Conservation (phyloP, 2,797 vertebrate species). For the Rhynchotus rufescens region DNA sequence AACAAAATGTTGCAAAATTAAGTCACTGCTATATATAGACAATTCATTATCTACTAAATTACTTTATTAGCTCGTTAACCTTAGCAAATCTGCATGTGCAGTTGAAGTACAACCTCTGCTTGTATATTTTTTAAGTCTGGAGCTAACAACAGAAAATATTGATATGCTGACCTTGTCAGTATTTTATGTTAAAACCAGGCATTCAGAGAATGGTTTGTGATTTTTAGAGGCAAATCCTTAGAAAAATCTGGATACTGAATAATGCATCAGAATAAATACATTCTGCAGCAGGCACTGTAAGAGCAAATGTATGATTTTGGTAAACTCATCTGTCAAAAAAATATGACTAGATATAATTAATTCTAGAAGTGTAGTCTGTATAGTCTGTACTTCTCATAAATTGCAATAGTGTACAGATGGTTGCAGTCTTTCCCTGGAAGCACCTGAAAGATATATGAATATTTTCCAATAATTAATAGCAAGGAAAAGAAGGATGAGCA, state of each 20-base stretch:
- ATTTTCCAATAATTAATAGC: not conserved
- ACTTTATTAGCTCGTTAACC: not conserved
- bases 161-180: not conserved
- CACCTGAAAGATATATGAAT: not conserved
- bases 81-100: not conserved
- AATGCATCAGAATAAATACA: not conserved
- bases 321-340: not conserved
- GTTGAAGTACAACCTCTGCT: constrained; percentile 1
- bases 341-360: not conserved
- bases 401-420: not conserved
- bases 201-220: not conserved
- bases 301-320: not conserved
- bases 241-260: not conserved
- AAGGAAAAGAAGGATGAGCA: not conserved
- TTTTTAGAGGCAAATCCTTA: not conserved
- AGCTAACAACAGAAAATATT: not conserved
- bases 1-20: not conserved
- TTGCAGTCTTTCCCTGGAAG: not conserved
- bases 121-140: not conserved
- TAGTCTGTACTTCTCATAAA: not conserved
- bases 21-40: not conserved
- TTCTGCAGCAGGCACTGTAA: rapidly evolving
- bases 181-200: not conserved
- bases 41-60: not conserved
- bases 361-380: not conserved